phyloP scores from a whole-genome alignment of 37 sponge, comb jelly and placozoan species.

The Agelas oroides region DNA sequence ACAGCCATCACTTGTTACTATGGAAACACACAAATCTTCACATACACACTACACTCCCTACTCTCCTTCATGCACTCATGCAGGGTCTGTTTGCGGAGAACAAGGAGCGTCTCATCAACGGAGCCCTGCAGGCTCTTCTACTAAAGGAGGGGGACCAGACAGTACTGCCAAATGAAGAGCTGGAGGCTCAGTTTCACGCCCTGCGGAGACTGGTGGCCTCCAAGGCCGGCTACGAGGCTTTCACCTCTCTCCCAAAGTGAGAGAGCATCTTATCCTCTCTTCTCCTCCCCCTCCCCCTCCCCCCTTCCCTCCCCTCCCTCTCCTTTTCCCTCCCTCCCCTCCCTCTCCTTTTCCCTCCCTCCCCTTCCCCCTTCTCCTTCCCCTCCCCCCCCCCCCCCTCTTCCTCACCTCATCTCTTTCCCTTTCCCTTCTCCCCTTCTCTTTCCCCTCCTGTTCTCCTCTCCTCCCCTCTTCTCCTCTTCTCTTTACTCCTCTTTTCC shows the following conservation, averaged over 20 bases:
- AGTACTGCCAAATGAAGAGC: slow-evolving; percentile 64
- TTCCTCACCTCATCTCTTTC: no score
- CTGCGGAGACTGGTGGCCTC: slow-evolving; percentile 97
- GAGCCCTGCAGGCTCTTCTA: slow-evolving; percentile 80
- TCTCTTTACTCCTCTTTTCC: no score
- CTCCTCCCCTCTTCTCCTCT: no score
- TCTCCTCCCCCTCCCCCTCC: no score
- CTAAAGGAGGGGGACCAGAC: slow-evolving; percentile 78
- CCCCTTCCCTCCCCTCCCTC: no score
- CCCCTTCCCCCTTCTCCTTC: no score
- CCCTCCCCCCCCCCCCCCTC: no score
- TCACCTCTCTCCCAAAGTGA: slow-evolving; percentile 91
- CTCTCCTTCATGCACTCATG: no score
- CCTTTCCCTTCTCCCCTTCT: no score
- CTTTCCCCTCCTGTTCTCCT: no score
- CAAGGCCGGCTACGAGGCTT: slow-evolving; percentile 93
- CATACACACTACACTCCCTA: not conserved
- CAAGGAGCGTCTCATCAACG: slow-evolving; percentile 96
- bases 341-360: no score
- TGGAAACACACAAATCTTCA: not conserved
- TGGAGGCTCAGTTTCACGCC: slow-evolving; percentile 98
- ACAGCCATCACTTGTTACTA: not conserved
- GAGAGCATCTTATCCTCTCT: not conserved
- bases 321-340: no score
- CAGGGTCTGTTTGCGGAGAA: slow-evolving; percentile 96